phyloP scores from a whole-genome alignment of 2,797 vertebrate species.

The Pristis pectinata region DNA sequence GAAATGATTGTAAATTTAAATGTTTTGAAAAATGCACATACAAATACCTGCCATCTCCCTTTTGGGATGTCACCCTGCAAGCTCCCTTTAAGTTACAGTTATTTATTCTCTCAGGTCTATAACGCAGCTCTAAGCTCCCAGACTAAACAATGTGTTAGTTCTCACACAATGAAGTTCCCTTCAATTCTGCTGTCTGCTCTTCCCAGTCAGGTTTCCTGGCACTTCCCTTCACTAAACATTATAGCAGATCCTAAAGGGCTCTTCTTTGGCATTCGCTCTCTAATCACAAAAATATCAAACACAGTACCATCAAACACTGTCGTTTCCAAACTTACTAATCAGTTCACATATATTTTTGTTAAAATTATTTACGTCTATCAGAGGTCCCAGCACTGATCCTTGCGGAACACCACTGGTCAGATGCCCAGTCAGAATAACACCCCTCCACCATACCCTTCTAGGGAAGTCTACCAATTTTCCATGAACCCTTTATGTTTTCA shows the following conservation, averaged over 20 bases:
- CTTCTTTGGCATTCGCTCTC: background rate
- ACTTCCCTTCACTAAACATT: background rate
- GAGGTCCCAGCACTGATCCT: no score
- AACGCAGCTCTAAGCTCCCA: background rate
- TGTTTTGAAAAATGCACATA: background rate
- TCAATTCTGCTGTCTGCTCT: background rate
- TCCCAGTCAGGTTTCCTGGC: background rate
- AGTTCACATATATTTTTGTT: no score
- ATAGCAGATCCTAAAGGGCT: background rate
- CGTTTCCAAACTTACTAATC: no score
- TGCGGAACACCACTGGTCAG: no score
- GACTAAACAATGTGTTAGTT: background rate
- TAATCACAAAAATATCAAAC: background rate
- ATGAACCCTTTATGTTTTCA: no score
- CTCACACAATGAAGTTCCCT: background rate
- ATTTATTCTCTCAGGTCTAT: background rate
- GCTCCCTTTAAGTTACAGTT: background rate
- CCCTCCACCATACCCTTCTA: no score
- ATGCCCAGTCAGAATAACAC: no score
- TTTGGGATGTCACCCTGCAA: background rate
- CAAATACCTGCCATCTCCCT: background rate
- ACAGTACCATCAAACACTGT: no score
- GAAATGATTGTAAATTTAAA: background rate
- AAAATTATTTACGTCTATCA: no score
- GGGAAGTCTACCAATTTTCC: no score